phyloP scores from a whole-genome alignment of 92 coral and sea anemone species.

The Meandrina meandrites region DNA sequence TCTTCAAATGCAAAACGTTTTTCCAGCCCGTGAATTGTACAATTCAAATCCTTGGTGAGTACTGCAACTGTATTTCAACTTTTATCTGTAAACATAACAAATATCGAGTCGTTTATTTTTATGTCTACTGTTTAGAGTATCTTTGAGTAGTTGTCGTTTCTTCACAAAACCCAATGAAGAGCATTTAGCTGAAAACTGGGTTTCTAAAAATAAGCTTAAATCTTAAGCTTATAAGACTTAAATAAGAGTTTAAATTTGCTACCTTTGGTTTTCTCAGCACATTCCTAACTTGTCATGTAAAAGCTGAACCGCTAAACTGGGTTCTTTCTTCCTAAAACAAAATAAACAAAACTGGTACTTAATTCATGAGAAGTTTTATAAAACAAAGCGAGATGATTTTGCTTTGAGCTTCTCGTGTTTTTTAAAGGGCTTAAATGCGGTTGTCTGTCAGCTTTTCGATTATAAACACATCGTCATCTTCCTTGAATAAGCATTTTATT shows the following conservation, averaged over 20 bases:
- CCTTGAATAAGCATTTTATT: background rate
- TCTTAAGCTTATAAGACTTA: background rate
- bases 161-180: background rate
- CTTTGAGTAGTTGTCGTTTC: background rate
- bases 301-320: background rate
- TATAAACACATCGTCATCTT: too few relatives aligned
- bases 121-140: background rate
- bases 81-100: background rate
- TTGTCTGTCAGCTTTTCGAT: too few relatives aligned
- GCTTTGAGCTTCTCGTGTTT: too few relatives aligned
- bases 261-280: background rate
- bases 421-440: too few relatives aligned
- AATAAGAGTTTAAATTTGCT: background rate
- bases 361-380: too few relatives aligned
- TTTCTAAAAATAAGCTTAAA: background rate
- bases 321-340: too few relatives aligned
- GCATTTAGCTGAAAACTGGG: background rate
- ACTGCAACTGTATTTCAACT: background rate
- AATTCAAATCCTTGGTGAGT: conserved; percentile 84
- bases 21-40: conserved; percentile 86
- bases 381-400: too few relatives aligned
- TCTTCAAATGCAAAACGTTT: conserved; percentile 79
- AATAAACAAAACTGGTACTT: too few relatives aligned
- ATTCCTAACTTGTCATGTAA: background rate
- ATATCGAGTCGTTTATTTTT: background rate